Base-by-base conservation (phyloP, 1,140 invertebrate species). In the Papilio machaon region DNA sequence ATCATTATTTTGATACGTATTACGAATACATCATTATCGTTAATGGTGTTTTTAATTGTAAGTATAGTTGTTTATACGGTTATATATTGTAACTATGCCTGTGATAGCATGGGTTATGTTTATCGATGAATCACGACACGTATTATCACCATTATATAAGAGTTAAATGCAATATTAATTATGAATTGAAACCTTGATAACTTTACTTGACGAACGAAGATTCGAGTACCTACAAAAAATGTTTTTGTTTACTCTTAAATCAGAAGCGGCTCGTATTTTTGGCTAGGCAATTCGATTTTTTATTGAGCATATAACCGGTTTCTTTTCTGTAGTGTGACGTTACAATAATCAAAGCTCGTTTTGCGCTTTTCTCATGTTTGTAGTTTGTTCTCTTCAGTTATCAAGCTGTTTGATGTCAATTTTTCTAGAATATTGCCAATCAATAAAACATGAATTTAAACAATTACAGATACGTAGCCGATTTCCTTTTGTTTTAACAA, bases 61-160 rank as follows among this genome's bases (percentile, higher is more conserved):
- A 15, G 30, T 38, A n/a, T n/a, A 23, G 52, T 4, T 54, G 17
- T 19, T 64, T 19, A 6, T 64, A 23, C 19, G 64, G 64, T 70
- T 38, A 70, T 35, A 64, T 64, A 70, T 8, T 35, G 64, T 67
- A 67, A 35, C 64, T 35, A 70, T 38, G 23, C 23, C n/a, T 60
- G 23, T 35, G 23, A 67, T 74, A 74, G 46, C 73, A 19, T 49
- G 46, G 11, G 46, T 75, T 47, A 15, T 73, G n/a, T 75, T 76
- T 76, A 76, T 52, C 74, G 74, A 52, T 76, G 23, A 54, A 52
- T 76, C 23, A 76, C 13, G 73, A 19, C 38, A 54, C n/a, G 13
- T 35, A 2, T 74, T 54, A 76, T 75, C 73, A 75, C 38, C n/a
- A 19, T 75, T 75, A 30, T 30, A 49, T 47, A 47, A 2, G 46